Evolutionary conservation across 2,888 invertebrate genomes (phyloP).

Genomic region (Agrilus mali): DNA sequence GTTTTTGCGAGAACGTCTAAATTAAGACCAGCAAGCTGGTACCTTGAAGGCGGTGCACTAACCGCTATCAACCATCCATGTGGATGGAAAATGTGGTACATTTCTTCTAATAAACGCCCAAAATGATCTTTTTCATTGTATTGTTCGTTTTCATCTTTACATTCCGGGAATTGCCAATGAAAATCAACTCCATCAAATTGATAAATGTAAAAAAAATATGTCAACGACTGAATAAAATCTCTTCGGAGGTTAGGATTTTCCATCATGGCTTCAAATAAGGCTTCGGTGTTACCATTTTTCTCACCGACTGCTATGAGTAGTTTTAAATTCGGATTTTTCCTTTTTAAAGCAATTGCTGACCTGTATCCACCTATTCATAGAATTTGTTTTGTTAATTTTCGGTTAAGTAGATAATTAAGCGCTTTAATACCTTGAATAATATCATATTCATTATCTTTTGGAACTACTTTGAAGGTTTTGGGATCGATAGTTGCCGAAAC

Average conservation of each 20-base stretch:
- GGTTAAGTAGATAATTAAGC: background rate
- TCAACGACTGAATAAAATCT: conserved; percentile 50
- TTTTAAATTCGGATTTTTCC: conserved; percentile 51
- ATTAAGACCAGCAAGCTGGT: conserved; percentile 51
- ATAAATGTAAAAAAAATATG: conserved; percentile 50
- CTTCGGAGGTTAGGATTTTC: conserved; percentile 40
- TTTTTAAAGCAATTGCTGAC: conserved; percentile 54
- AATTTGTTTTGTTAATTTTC: conserved; percentile 1
- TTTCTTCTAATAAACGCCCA: conserved; percentile 38
- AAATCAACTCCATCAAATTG: conserved; percentile 74
- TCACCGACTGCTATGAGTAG: conserved; percentile 65
- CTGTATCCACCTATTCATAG: conserved; percentile 52
- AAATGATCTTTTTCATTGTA: conserved; percentile 35
- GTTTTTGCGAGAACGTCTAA: conserved; percentile 45
- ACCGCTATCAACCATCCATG: conserved; percentile 43
- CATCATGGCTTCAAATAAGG: conserved; percentile 51
- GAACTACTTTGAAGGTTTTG: conserved; percentile 45
- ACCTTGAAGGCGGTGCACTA: conserved; percentile 46
- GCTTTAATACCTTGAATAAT: conserved; percentile 50
- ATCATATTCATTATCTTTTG: conserved; percentile 58
- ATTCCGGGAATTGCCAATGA: conserved; percentile 63
- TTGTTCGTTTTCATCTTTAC: conserved; percentile 34
- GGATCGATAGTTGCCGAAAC: conserved; percentile 59
- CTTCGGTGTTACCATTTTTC: conserved; percentile 44
- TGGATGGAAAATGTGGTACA: conserved; percentile 45